Evolutionary conservation across 2,888 invertebrate species (phyloP).

Genomic region (Platycheirus albimanus): DNA sequence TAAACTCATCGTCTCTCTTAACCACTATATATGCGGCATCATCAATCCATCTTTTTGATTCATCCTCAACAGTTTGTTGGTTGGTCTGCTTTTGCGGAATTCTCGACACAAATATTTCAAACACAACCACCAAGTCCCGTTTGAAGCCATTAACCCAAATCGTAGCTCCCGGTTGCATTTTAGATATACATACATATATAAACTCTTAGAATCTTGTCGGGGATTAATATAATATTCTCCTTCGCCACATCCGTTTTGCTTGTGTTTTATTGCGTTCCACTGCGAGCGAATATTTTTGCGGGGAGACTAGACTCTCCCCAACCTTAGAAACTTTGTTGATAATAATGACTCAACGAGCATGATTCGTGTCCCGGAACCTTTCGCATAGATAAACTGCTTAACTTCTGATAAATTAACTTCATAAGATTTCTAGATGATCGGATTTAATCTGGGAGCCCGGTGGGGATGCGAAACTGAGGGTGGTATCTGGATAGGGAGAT

Average conservation of each 20-base stretch:
- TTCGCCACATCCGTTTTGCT: conserved; percentile 46
- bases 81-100: conserved; percentile 36
- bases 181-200: no score
- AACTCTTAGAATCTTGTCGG: conserved; percentile 62
- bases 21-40: conserved; percentile 42
- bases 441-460: conserved; percentile 48
- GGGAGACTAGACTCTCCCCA: conserved; percentile 8
- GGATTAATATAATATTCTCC: conserved; percentile 70
- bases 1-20: conserved; percentile 24
- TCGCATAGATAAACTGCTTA: conserved; percentile 69
- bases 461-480: no score
- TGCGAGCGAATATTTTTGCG: conserved; percentile 13
- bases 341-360: conserved; percentile 31
- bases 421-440: conserved; percentile 70
- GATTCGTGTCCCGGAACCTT: conserved; percentile 43
- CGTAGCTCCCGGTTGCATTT: conserved; percentile 72
- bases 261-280: conserved; percentile 55
- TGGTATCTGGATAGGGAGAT: no score
- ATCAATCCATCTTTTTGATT: conserved; percentile 60
- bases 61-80: conserved; percentile 1
- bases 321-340: conserved; percentile 45
- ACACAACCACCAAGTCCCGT: conserved; percentile 35
- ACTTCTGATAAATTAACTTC: conserved; percentile 74
- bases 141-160: conserved; percentile 71
- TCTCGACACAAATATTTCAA: conserved; percentile 45